Evolutionary conservation across 2,797 vertebrate genomes (phyloP).

Genomic region (Leucoraja ocellata): DNA sequence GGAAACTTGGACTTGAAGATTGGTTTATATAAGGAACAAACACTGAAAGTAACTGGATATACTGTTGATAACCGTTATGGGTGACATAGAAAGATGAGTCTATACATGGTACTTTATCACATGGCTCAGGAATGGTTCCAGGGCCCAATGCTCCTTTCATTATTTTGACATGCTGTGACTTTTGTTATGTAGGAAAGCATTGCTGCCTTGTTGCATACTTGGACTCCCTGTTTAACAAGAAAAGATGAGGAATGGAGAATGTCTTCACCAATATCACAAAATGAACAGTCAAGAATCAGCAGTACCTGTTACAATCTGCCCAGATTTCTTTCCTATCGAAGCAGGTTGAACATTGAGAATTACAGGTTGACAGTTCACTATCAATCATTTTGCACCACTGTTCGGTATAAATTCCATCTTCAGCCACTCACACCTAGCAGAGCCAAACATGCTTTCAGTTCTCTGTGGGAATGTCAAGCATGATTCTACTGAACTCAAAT

Average conservation of each 20-base stretch:
- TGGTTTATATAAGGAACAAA: background rate
- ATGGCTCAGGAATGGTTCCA: background rate
- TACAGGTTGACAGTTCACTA: background rate
- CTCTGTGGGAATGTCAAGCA: background rate
- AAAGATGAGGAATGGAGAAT: background rate
- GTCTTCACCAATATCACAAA: background rate
- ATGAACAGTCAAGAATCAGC: background rate
- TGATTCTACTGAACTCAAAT: no score
- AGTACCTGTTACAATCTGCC: background rate
- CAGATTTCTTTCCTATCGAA: background rate
- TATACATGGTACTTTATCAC: no score
- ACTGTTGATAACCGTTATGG: background rate
- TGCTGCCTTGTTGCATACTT: background rate
- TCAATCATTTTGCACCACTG: background rate
- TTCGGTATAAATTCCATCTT: background rate
- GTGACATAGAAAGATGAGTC: background rate
- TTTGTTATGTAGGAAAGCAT: background rate
- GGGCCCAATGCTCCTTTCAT: background rate
- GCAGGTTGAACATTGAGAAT: no score
- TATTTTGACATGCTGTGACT: background rate
- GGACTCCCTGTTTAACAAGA: background rate
- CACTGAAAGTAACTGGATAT: background rate
- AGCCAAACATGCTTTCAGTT: background rate
- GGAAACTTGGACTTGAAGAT: background rate
- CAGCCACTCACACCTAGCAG: background rate